Base-by-base conservation (phyloP, 2,888 invertebrate genomes). In the Lagria hirta region DNA sequence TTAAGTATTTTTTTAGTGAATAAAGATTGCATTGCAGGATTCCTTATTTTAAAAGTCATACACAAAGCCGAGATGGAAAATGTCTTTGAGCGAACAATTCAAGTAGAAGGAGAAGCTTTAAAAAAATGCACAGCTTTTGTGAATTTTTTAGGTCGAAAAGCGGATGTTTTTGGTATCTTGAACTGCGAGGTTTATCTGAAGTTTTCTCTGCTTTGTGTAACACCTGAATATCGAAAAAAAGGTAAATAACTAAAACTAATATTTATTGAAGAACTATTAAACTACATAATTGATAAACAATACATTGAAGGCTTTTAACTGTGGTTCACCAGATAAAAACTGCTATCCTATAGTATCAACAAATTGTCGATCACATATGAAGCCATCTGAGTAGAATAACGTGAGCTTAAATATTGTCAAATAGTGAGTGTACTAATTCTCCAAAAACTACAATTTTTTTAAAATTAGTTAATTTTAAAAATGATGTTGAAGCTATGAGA, bases 131-230 rank as follows among this genome's bases (percentile, higher is more conserved):
- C 42, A 3, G 47, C 48, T 3, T 64, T 70, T 27, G 49, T 58
- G 12, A 61, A 61, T 20, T 55, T 61, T 26, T 32, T 71, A 3
- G 64, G 58, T 30, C 49, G 69, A 24, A 68, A 66, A 54, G 57
- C 62, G 2, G 66, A 71, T 40, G 51, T 71, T 36, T 70, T 58
- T 41, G 58, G 59, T 6, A 46, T 51, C 10, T 66, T 59, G 35
- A 50, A 67, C 3, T 67, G 68, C 38, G 66, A 70, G 3, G 45
- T 46, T 3, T 69, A 61, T 43, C 46, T 71, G n/a, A 52, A 63
- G 22, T 67, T 60, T 45, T 65, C 65, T 35, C 37, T 65, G 11
- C 32, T 71, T 2, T 69, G 68, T 36, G 53, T 71, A 7, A 53
- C 55, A 13, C 60, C 62, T 0, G 57, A 64, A 11, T 66, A 65